Evolutionary conservation across 2,888 invertebrate species (phyloP).

Genomic region (Mesorhabditis sp.): DNA sequence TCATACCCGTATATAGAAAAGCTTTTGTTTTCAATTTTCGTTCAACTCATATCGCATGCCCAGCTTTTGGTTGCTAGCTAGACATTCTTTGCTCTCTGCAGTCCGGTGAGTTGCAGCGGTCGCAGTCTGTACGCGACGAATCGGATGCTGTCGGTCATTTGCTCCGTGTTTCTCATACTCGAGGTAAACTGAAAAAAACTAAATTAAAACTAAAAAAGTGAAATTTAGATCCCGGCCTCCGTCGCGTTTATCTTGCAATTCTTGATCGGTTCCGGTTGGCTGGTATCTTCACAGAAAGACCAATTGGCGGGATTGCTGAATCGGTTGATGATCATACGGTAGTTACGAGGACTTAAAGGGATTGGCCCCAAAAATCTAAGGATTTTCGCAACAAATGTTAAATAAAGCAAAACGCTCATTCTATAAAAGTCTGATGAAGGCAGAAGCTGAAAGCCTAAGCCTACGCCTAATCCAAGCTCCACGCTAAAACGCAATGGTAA

Average conservation of each 20-base stretch:
- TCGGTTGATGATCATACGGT: neutral
- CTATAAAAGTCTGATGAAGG: too few relatives aligned
- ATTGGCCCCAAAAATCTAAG: too few relatives aligned
- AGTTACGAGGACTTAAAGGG: neutral
- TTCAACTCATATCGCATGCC: neutral
- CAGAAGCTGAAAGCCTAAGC: too few relatives aligned
- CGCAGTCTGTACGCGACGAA: slow-evolving; percentile 46
- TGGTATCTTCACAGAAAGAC: neutral
- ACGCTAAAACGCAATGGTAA: too few relatives aligned
- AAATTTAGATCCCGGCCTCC: slow-evolving; percentile 41
- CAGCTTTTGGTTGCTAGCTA: neutral
- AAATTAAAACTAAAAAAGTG: neutral
- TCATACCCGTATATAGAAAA: neutral
- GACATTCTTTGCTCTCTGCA: neutral
- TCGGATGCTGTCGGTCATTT: slow-evolving; percentile 44
- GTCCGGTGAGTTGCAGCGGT: slow-evolving; percentile 15
- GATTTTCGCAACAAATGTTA: too few relatives aligned
- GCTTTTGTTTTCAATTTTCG: neutral
- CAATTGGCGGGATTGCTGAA: neutral
- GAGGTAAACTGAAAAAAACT: slow-evolving; percentile 27
- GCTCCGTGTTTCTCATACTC: slow-evolving; percentile 41
- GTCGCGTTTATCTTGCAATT: slow-evolving; percentile 79
- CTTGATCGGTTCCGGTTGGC: slow-evolving; percentile 60
- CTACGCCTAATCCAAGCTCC: too few relatives aligned
- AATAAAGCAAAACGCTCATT: too few relatives aligned